phyloP scores from a whole-genome alignment of 2,797 vertebrate species.

The Phoebastria nigripes region DNA sequence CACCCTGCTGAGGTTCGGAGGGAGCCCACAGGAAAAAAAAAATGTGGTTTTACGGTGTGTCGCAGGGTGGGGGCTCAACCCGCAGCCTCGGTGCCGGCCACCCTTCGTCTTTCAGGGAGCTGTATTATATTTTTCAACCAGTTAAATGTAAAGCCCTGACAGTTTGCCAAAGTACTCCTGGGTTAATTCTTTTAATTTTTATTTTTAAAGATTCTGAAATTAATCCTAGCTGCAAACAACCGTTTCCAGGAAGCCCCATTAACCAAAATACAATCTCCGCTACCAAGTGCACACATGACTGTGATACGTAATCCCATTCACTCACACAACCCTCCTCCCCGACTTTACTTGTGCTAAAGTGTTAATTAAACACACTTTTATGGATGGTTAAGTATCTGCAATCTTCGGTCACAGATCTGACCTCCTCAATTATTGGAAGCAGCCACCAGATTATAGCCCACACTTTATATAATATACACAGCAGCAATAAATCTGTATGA shows the following conservation, averaged over 20 bases:
- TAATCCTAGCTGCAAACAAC: conserved; percentile 39
- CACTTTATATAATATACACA: not conserved
- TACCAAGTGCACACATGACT: not conserved
- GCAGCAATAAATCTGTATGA: not conserved
- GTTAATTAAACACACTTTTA: conserved; percentile 51
- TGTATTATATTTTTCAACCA: not conserved
- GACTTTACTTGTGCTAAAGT: not conserved
- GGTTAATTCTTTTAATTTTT: not conserved
- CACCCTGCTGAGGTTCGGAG: not conserved
- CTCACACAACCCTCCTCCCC: not conserved
- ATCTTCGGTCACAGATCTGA: conserved; percentile 27
- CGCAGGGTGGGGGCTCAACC: not conserved
- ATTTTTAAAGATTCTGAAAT: not conserved
- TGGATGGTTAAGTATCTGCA: conserved; percentile 29
- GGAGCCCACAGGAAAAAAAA: not conserved
- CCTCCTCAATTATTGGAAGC: conserved; percentile 27
- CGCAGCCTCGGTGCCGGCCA: accelerated
- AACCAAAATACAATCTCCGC: conserved; percentile 14
- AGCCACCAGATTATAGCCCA: not conserved
- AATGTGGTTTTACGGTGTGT: not conserved
- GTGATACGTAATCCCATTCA: not conserved
- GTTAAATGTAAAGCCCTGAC: not conserved
- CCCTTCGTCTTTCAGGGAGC: not conserved
- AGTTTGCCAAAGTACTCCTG: not conserved
- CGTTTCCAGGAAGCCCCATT: conserved; percentile 46